phyloP scores from a whole-genome alignment of 2,888 invertebrate genomes.

The Pollenia angustigena region DNA sequence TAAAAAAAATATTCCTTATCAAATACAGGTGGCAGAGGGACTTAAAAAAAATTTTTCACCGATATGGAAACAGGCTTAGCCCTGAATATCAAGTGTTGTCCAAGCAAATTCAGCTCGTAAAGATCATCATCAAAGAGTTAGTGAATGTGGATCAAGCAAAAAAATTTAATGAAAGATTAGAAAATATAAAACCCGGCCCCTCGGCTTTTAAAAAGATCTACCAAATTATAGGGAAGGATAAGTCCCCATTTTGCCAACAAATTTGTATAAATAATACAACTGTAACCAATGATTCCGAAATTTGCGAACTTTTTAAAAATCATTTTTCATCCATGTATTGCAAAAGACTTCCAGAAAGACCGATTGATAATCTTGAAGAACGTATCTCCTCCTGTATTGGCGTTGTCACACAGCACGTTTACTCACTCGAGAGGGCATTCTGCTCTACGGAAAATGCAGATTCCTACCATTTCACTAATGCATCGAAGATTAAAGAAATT shows the following conservation, averaged over 20 bases:
- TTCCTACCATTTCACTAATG: not conserved
- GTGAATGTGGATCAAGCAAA: not conserved
- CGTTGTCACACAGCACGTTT: not conserved
- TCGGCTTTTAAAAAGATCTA: not conserved
- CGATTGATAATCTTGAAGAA: not conserved
- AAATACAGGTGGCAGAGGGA: too few species aligned
- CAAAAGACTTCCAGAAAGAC: too few species aligned
- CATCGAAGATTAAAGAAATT: not conserved
- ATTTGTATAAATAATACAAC: not conserved
- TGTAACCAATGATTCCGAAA: not conserved
- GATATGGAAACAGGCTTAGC: constrained; percentile 14
- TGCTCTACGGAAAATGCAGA: not conserved
- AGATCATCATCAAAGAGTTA: not conserved
- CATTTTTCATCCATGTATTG: not conserved
- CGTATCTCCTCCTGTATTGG: not conserved
- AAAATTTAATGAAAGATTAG: not conserved
- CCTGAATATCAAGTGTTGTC: constrained; percentile 1
- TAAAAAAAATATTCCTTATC: not conserved
- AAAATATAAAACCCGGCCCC: constrained; percentile 17
- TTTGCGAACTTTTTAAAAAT: not conserved
- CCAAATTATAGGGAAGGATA: not conserved
- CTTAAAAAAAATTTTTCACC: too few species aligned
- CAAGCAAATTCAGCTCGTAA: constrained; percentile 29
- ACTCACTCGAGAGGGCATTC: not conserved
- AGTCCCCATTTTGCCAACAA: not conserved